Evolutionary conservation across 2,888 invertebrate species (phyloP), one percentile per base, ranked within the genome.

Genomic region (Sycophila texana): DNA sequence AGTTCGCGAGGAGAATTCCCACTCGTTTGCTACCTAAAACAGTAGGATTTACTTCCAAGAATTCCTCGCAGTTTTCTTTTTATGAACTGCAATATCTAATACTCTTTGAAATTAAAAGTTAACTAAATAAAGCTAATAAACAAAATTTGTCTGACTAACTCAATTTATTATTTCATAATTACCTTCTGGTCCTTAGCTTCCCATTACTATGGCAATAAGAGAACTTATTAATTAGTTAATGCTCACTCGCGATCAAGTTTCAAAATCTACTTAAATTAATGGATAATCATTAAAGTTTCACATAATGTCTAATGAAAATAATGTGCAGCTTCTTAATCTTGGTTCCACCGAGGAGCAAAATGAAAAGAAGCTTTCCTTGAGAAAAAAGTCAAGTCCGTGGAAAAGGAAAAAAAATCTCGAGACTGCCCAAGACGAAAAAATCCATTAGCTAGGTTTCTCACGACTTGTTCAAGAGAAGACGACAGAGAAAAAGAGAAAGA

Each of bases 381-480:
- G 18, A 57, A n/a, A 13, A 55, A 68, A 55, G 39, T 39, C 39
- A 39, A 39, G 39, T 7, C 39, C 39, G 39, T 39, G 39, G 39
- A 39, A 61, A 20, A 47, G 57, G 30, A 61, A 68, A 53, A 47
- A 57, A 66, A 63, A 49, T 20, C 55, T 26, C 16, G 47, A 66
- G 66, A 66, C 22, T 61, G n/a, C 26, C 53, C 67, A 58, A 79
- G 58, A 73, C 66, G 61, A 79, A 79, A 79, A 79, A 79, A 79
- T 79, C 79, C 71, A 74, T 79, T 79, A 74, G 74, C 66, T 16
- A 71, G 79, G 79, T 74, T 78, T 78, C 78, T 74, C 74, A 30
- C 66, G 72, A 71, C 30, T 53, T 58, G 22, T 30, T 55, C 55
- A 55, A 68, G 68, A 67, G 18, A 53, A 49, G 49, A 55, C 51